Base-by-base conservation (phyloP, 2,113 vertebrate genomes). In the Zapornia atra region DNA sequence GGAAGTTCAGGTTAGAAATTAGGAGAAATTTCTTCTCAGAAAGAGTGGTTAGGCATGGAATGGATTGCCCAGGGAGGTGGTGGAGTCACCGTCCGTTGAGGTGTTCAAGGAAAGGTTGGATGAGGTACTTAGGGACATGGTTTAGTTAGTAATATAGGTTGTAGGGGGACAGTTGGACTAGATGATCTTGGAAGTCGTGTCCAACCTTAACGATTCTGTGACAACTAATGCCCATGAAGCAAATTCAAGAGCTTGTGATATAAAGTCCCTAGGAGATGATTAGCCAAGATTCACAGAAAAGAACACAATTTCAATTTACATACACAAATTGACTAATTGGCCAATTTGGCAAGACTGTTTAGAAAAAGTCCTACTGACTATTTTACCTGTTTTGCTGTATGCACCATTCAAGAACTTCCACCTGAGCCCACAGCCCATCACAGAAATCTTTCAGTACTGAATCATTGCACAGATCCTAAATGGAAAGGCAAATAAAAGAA, bases 321-420 rank as follows among this genome's bases (percentile, higher is more conserved):
- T 59, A 25, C 10, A 61, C 33, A 70, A 73, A n/a, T 11, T 66
- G 46, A 63, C 26, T 60, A 56, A 79, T 4, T 76, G 42, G 28
- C 20, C 72, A 63, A 54, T 75, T 40, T 76, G n/a, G 48, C 36
- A 93, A 81, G 19, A 56, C 1, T 21, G 31, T 42, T 72, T 60
- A 24, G 50, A 83, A 57, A 59, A 64, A 51, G 10, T n/a, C 15
- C 18, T 92, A 82, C 31, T 24, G 15, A 44, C 34, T 2, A 15
- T 91, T 93, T 96, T 97, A 99, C 99, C 97, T 98, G 98, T 98
- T 99, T 86, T 97, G 98, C 94, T 99, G 98, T 18, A 97, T 90
- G 83, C 99, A 99, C 99, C 99, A 99, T 91, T 99, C 98, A 85
- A 99, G 97, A 82, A 99, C 98, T 90, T 98, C 98, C 44, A 99